These are phyloP conservation scores for Drosophila rhopaloa DNA, from an alignment of 1,140 invertebrate species.

Conservation along the genomic window DNA sequence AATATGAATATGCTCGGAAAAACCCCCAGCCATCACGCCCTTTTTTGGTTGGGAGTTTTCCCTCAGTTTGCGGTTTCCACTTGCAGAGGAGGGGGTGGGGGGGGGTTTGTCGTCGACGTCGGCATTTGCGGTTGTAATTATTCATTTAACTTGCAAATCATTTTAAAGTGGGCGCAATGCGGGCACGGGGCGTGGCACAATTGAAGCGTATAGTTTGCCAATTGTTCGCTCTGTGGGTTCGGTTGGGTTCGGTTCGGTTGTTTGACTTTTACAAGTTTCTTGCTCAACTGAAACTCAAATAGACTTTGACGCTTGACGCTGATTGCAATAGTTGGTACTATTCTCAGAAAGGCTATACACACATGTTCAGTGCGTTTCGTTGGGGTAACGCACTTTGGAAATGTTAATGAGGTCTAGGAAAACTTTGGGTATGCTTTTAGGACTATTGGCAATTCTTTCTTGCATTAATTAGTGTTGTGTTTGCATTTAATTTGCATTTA, in stretches of 20 bases:
- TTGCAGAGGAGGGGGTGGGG: not conserved
- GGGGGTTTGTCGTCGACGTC: slow-evolving; percentile 23
- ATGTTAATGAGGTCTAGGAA: slow-evolving; percentile 11
- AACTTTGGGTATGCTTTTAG: slow-evolving; percentile 5
- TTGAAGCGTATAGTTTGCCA: slow-evolving; percentile 79
- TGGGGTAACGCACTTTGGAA: not conserved
- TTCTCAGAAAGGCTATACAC: slow-evolving; percentile 9
- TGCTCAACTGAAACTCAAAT: slow-evolving; percentile 67
- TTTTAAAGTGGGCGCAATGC: slow-evolving; percentile 55
- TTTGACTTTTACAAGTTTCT: slow-evolving; percentile 78
- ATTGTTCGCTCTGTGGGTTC: slow-evolving; percentile 59
- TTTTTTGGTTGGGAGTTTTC: slow-evolving; percentile 23
- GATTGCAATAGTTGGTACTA: slow-evolving; percentile 71
- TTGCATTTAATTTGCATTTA: slow-evolving; percentile 16
- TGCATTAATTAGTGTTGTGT: slow-evolving; percentile 15
- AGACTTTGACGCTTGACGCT: slow-evolving; percentile 80
- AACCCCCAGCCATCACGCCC: not conserved
- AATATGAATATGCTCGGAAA: slow-evolving; percentile 60
- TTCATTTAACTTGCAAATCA: slow-evolving; percentile 82
- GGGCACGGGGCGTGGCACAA: slow-evolving; percentile 49
- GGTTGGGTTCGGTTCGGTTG: slow-evolving; percentile 40
- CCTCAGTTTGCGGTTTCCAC: slow-evolving; percentile 38
- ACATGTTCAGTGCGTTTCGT: slow-evolving; percentile 24
- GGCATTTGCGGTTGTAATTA: slow-evolving; percentile 76
- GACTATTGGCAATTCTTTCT: not conserved